A percentile compares a stretch with the other conserved stretches of the same genome.
These are phyloP conservation scores for Protobothrops mucrosquamatus DNA, from an alignment of 2,113 vertebrate genomes.

Conservation along the genomic window DNA sequence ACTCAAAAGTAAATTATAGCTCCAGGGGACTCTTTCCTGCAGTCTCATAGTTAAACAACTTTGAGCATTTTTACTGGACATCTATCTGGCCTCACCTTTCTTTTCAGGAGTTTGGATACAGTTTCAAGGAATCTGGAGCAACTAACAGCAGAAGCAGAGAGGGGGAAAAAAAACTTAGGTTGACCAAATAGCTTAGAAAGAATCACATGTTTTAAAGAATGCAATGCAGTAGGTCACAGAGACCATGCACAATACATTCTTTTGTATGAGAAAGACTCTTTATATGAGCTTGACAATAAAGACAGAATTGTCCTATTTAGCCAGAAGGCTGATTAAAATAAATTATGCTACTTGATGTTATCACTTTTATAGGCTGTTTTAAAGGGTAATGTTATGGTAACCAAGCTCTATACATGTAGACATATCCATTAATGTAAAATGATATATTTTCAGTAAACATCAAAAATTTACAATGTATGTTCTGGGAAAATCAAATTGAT, in stretches of 20 bases:
- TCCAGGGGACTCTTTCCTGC: background rate
- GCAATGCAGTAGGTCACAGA: background rate
- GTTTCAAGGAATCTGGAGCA: background rate
- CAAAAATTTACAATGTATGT: constrained; percentile 57
- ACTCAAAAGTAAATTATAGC: background rate
- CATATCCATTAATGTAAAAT: constrained; percentile 60
- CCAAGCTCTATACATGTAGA: constrained; percentile 40
- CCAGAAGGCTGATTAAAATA: constrained; percentile 36
- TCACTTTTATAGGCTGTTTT: constrained; percentile 32
- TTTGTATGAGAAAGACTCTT: background rate
- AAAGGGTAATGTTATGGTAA: constrained; percentile 34
- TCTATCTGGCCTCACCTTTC: background rate
- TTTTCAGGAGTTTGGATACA: background rate
- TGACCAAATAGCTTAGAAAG: background rate
- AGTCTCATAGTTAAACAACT: background rate
- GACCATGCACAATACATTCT: background rate
- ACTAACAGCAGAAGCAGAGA: background rate
- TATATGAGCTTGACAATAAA: constrained; percentile 12
- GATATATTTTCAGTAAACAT: constrained; percentile 60
- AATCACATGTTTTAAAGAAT: background rate
- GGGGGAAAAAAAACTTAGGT: fast-evolving
- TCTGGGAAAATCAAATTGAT: constrained; percentile 61
- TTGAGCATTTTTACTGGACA: background rate
- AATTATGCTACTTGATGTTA: constrained; percentile 28
- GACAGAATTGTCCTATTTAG: constrained; percentile 19